Evolutionary conservation across 2,797 vertebrate species (phyloP), one percentile per base, ranked within the genome.

Genomic region (Sebastes trivittatus): DNA sequence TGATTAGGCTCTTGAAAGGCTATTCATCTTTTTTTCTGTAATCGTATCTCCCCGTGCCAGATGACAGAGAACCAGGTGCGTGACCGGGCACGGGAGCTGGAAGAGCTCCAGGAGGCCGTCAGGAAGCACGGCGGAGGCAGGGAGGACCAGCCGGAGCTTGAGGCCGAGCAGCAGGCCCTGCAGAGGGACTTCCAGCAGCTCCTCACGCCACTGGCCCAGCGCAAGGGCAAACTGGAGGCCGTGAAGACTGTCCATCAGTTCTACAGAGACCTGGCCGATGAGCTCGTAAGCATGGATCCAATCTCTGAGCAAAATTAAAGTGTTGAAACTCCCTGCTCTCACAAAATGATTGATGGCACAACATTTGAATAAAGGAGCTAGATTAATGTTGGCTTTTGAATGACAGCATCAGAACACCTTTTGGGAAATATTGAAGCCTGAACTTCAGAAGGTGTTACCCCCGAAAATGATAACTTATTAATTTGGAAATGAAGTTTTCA

Each of bases 61-160:
- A 94, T 97, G 84, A 95, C 96, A 68, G 97, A 99, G 93, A 97
- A 98, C 92, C 98, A 99, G 94, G 97, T 99, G 87, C 93, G 92
- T 59, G 93, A 93, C 8, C 94, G 96, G 34, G 96, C 95, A 36
- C 95, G 94, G 72, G 98, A 99, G 92, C 89, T 99, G 93, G 96
- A 96, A 60, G 97, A 97, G 83, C 95, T 99, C 72, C 95, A 96
- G 69, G 89, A 95, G 23, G 96, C 97, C 23, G 88, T 91, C 49
- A 90, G 89, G 92, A 93, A 71, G 90, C 95, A 95, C 25, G 94
- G 91, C 1, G 88, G 89, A 0, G 69, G 84, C 46, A 77, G 91
- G 2, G 95, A 94, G 82, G 97, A 96, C 0, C 83, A 94, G 81
- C 95, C 94, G 0, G 96, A 97, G 22, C 80, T 93, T 2, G 95